These are phyloP conservation scores for Promerops cafer DNA, from an alignment of 2,113 vertebrate species.

Conservation along the genomic window DNA sequence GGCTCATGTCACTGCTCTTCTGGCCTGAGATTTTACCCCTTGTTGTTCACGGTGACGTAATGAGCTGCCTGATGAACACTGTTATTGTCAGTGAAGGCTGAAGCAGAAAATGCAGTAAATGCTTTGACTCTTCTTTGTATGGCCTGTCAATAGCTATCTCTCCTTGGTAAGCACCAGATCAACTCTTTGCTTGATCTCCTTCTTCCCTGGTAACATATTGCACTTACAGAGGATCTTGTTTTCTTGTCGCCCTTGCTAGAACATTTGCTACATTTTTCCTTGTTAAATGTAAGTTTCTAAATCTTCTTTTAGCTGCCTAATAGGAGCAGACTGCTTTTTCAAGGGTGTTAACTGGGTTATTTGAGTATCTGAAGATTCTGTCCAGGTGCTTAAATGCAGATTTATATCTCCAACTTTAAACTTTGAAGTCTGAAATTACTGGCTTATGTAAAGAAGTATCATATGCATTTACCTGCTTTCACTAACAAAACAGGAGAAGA, in stretches of 20 bases:
- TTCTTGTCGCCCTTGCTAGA: neutral
- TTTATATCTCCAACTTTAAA: neutral
- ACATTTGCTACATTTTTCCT: neutral
- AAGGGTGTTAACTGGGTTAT: neutral
- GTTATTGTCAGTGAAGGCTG: neutral
- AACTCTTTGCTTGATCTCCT: neutral
- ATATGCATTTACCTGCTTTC: neutral
- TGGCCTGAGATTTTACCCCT: neutral
- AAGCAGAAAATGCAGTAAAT: constrained; percentile 1
- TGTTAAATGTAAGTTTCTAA: neutral
- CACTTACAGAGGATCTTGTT: neutral
- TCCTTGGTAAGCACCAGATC: neutral
- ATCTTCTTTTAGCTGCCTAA: neutral
- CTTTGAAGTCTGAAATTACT: neutral
- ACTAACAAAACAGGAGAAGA: neutral
- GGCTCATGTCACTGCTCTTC: neutral
- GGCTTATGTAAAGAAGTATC: neutral
- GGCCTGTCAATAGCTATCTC: neutral
- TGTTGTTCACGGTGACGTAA: neutral
- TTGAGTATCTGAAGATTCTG: neutral
- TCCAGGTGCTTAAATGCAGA: neutral
- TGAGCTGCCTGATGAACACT: neutral
- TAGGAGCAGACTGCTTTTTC: neutral
- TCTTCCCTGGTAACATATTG: neutral
- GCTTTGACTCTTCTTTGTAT: neutral